Base-by-base conservation (phyloP, 2,888 invertebrate genomes). In the Epiblema foenella region DNA sequence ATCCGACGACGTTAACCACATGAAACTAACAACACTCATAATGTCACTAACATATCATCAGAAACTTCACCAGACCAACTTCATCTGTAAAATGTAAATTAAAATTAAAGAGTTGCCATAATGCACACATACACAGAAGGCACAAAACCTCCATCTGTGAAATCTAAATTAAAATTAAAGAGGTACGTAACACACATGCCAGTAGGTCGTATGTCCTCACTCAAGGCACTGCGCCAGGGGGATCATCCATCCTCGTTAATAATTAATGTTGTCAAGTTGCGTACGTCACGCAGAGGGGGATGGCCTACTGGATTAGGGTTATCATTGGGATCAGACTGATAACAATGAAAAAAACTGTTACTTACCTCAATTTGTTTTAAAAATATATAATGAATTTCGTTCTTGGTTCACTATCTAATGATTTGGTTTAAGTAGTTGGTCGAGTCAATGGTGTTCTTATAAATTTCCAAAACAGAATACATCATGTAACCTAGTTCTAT, bases 181-280 rank as follows among this genome's bases (percentile, higher is more conserved):
- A 71, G 58, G 49, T 60, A 62, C 51, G 62, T 57, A 46, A n/a
- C 8, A 39, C 58, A 51, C 60, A 49, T 37, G 37, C 54, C 56
- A 46, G 67, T 46, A 67, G 71, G 66, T 57, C 67, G 70, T 71
- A 71, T 67, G 66, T 71, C 66, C 49, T 65, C 57, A 46, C 59
- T 59, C 69, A 69, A 75, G 73, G 73, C 74, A 67, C 49, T 58
- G 76, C 77, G 75, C 83, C 82, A 77, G 72, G 72, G 85, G 87
- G 86, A 75, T 77, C 86, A 89, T 89, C 89, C 84, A 89, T 89
- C 85, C 88, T 86, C 81, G 83, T 89, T 89, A 89, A 88, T 88
- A 85, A 89, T 88, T 88, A 86, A 85, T 78, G 78, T 74, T 74
- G 76, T 73, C 73, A 73, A 64, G 65, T 59, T 70, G 56, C 73